Conservation (phyloP, 2,113 vertebrate species). For the Myiozetetes cayanensis region DNA sequence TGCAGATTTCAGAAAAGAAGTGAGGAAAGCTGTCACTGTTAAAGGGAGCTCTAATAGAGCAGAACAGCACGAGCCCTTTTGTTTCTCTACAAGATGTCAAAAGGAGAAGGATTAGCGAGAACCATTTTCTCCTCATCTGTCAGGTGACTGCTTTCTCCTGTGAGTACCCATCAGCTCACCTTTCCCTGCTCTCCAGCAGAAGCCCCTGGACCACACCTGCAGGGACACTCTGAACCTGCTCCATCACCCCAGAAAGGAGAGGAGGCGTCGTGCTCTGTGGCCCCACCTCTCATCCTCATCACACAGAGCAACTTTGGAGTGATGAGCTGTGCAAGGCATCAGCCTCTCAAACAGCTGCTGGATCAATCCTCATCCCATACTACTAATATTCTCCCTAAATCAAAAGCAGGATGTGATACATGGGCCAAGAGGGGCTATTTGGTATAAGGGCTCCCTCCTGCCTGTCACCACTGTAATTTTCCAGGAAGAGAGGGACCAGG, state of each 20-base stretch:
- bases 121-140: not conserved
- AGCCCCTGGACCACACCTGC: not conserved
- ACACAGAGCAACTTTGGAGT: fast-evolving
- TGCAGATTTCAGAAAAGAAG: not conserved
- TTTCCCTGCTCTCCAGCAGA: not conserved
- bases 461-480: not conserved
- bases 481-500: not conserved
- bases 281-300: not conserved
- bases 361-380: not conserved
- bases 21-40: constrained; percentile 12
- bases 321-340: not conserved
- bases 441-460: not conserved
- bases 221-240: not conserved
- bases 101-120: not conserved
- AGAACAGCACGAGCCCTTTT: not conserved
- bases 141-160: not conserved
- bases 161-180: not conserved
- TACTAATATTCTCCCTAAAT: not conserved
- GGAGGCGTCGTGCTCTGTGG: fast-evolving
- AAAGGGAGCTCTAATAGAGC: not conserved
- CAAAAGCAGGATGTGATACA: not conserved
- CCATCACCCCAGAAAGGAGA: not conserved
- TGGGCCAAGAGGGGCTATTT: not conserved
- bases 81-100: not conserved
- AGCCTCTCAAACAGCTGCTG: not conserved